Base-by-base conservation (phyloP, 2,113 vertebrate genomes). In the Nannobrachium achirus region DNA sequence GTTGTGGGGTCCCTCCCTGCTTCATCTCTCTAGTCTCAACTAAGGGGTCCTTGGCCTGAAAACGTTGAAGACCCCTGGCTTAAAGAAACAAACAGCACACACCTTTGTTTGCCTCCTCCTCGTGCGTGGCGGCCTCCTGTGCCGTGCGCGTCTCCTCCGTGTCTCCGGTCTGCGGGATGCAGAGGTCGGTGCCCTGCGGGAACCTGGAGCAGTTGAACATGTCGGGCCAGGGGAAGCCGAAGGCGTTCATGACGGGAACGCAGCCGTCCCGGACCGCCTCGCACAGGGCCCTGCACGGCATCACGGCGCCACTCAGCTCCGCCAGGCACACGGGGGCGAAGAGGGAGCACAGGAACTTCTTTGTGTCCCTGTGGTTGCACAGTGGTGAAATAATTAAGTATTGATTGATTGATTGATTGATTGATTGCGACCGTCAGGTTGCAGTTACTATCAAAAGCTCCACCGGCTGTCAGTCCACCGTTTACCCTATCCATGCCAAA, bases 151-250 rank as follows among this genome's bases (percentile, higher is more conserved):
- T 74, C 13, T 79, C 73, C 5, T 41, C 6, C 56, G n/a, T n/a
- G n/a, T 79, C 82, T 11, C 75, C 84, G 49, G 83, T 87, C 1
- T 83, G 75, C 0, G 92, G 92, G 82, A 95, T 89, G 53, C 94
- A 95, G 8, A 95, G 90, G 11, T 91, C 83, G 4, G 88, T 86
- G 13, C 84, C 90, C 7, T n/a, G 72, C 0, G 94, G 93, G 61
- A 95, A 95, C 13, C 86, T 87, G 66, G 62, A 89, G 71, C 94
- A 95, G 84, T 94, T 91, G 9, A 94, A 92, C 90, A 94, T 93
- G 42, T 94, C 84, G 0, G 93, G 94, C 93, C 93, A 94, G 0
- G 93, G 92, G 71, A 95, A 95, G 0, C 93, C 94, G 38, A 94
- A 94, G 0, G 93, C 92, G 33, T 86, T 92, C 94, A 94, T 94